Percentiles rank a stretch among this genome's conserved stretches.
Conservation (phyloP, 2,113 vertebrate genomes). For the Burhinus oedicnemus region DNA sequence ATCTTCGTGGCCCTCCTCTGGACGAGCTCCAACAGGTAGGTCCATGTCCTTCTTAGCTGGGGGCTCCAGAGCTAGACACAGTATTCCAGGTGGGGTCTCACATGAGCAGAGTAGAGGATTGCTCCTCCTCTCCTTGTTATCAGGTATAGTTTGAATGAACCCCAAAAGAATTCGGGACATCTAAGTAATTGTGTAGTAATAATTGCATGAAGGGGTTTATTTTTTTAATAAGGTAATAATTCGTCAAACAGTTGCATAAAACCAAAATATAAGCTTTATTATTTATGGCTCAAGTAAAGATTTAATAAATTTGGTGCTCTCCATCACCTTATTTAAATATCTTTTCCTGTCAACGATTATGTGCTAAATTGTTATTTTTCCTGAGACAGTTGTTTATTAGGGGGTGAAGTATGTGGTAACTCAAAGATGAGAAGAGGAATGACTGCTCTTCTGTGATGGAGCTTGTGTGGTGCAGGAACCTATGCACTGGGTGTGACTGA, state of each 20-base stretch:
- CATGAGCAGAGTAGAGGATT: neutral
- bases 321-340: neutral
- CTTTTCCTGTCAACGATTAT: neutral
- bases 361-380: neutral
- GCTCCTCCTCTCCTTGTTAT: neutral
- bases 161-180: neutral
- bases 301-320: neutral
- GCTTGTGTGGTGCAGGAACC: neutral
- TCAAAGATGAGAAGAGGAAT: neutral
- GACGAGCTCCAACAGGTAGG: too few relatives aligned
- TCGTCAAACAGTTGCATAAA: neutral
- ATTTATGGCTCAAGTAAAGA: neutral
- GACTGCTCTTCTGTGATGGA: neutral
- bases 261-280: neutral
- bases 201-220: neutral
- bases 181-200: neutral
- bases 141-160: neutral
- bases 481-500: neutral
- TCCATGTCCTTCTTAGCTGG: too few relatives aligned
- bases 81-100: too few relatives aligned
- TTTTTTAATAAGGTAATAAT: neutral
- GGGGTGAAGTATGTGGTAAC: neutral
- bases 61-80: too few relatives aligned
- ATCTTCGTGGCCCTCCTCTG: too few relatives aligned
- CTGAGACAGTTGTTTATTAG: neutral